phyloP scores from a whole-genome alignment of 2,888 invertebrate genomes.

The Hedya salicella region DNA sequence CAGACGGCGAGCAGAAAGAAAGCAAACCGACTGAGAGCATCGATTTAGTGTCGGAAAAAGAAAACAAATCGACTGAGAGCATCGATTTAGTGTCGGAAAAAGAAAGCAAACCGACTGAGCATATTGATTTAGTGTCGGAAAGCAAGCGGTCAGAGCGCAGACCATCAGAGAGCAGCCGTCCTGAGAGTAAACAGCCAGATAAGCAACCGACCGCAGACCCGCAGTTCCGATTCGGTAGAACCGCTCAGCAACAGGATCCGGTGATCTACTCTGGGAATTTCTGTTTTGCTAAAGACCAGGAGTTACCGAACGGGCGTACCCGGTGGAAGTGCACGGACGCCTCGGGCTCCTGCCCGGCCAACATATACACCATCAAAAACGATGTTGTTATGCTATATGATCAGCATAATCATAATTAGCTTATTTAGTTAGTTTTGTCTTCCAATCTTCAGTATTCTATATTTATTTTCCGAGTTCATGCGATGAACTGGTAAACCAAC shows the following conservation, averaged over 20 bases:
- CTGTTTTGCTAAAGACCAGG: constrained; percentile 61
- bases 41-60: too few species aligned
- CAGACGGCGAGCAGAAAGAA: background rate
- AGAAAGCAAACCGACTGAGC: constrained; percentile 1
- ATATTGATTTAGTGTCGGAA: background rate
- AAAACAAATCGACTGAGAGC: background rate
- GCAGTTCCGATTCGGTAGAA: constrained; percentile 61
- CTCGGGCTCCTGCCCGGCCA: constrained; percentile 60
- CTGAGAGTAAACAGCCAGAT: background rate
- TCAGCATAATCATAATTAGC: constrained; percentile 60
- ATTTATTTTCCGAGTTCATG: background rate
- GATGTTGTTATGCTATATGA: constrained; percentile 66
- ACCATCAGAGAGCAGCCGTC: background rate
- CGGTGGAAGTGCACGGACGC: constrained; percentile 64
- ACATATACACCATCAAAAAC: constrained; percentile 64
- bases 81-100: too few species aligned
- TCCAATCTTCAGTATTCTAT: background rate
- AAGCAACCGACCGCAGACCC: constrained; percentile 11
- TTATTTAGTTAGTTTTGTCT: background rate
- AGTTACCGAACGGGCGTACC: constrained; percentile 61
- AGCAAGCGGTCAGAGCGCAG: background rate
- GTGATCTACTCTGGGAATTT: constrained; percentile 63
- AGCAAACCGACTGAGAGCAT: constrained; percentile 1
- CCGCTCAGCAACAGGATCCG: constrained; percentile 55
- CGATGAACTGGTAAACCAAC: too few species aligned